phyloP scores from a whole-genome alignment of 2,797 vertebrate genomes.

The Chrosomus eos region DNA sequence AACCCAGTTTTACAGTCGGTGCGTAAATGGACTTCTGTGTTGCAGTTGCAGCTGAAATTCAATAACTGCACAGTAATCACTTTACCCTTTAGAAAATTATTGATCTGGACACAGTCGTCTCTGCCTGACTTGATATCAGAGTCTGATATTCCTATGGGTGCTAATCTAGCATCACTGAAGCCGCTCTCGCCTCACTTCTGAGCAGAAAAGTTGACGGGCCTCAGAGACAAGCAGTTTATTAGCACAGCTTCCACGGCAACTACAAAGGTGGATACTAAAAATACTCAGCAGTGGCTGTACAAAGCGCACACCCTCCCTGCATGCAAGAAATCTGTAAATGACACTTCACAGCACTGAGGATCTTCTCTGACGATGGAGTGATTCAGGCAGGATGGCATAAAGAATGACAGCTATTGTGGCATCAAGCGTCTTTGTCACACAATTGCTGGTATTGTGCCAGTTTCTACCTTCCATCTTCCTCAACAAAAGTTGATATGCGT shows the following conservation, averaged over 20 bases:
- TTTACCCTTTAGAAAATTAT: conserved; percentile 62
- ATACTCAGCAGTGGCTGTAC: conserved; percentile 51
- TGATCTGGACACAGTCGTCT: conserved; percentile 56
- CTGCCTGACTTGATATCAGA: conserved; percentile 49
- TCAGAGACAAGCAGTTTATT: conserved; percentile 48
- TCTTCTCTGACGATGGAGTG: conserved; percentile 16
- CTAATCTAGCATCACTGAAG: conserved; percentile 24
- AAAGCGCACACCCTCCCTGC: conserved; percentile 48
- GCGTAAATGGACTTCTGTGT: conserved; percentile 56
- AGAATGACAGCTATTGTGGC: conserved; percentile 34
- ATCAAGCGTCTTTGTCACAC: background rate
- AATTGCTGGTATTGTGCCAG: background rate
- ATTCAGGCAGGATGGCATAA: conserved; percentile 33
- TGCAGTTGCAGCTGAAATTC: conserved; percentile 59
- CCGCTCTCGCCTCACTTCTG: conserved; percentile 27
- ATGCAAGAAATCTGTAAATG: conserved; percentile 51
- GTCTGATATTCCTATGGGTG: conserved; percentile 48
- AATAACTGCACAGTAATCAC: conserved; percentile 58
- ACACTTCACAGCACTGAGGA: conserved; percentile 24
- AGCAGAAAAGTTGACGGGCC: conserved; percentile 38
- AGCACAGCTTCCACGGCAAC: conserved; percentile 60
- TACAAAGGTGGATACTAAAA: conserved; percentile 65
- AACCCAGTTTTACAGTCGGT: conserved; percentile 57
- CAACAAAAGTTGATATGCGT: conserved; percentile 4
- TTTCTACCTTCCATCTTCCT: background rate